Evolutionary conservation across 2,888 invertebrate genomes (phyloP), one percentile per base, ranked within the genome.

Genomic region (Acrocyrtus sp.): DNA sequence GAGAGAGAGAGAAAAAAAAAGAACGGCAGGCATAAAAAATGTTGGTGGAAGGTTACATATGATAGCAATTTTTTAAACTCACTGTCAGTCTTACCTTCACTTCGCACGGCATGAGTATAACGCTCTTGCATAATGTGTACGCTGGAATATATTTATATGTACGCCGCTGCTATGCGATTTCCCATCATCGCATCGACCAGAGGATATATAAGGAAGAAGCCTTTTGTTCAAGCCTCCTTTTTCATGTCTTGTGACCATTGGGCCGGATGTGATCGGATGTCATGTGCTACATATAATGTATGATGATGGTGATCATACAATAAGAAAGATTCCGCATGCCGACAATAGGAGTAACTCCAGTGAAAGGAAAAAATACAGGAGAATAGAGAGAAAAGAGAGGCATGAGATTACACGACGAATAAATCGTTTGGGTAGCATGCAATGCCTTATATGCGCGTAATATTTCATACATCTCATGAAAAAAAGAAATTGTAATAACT

Each of bases 241-340:
- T 63, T 70, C 70, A 70, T 70, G 70, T 70, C 70, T 70, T 70
- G 57, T 70, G 70, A 63, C 70, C 70, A 70, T 70, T 70, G 51
- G 70, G 70, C 70, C 70, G 70, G 70, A 70, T 70, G 70, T 70
- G 63, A 70, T 70, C 70, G 62, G 70, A 70, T 70, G 70, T 70
- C 70, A 63, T 70, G 63, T 66, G 50, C 57, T 29, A 26, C 27
- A 43, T 69, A 54, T 69, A 69, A 69, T 56, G 56, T 54, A 69
- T 69, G 68, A 60, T 68, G 67, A 57, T 51, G 62, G 57, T 57
- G 50, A 47, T 67, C 62, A 70, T 56, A 62, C 63, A 63, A 58
- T 41, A 70, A 63, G 50, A 67, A 56, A 57, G 70, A 70, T 70
- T 70, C 70, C 62, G 58, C 62, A 70, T 48, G 69, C 63, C 70